A percentile compares a stretch with the other conserved stretches of the same genome.
Conservation (phyloP, 2,888 invertebrate genomes). For the Catocala nupta region DNA sequence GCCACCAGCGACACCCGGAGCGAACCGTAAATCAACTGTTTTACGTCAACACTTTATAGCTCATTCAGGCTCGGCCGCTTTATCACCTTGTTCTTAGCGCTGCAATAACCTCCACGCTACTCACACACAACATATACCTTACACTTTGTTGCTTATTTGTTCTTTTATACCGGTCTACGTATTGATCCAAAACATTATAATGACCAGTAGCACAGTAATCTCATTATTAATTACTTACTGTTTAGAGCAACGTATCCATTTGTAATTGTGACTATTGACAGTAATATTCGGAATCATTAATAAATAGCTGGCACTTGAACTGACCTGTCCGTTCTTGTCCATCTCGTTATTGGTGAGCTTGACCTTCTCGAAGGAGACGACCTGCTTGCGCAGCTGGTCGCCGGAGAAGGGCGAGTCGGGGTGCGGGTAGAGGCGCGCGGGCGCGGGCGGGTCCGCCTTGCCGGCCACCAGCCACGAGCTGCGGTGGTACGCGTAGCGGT, state of each 20-base stretch:
- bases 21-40: constrained; percentile 65
- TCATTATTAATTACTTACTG: constrained; percentile 50
- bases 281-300: too few species aligned
- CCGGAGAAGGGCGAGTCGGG: constrained; percentile 98
- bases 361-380: constrained; percentile 99
- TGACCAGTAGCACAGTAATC: constrained; percentile 36
- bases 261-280: background rate
- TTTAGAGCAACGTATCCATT: constrained; percentile 42
- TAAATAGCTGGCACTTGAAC: constrained; percentile 52
- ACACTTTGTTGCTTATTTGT: constrained; percentile 43
- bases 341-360: constrained; percentile 99
- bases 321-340: constrained; percentile 98
- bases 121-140: constrained; percentile 38
- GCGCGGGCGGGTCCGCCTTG: constrained; percentile 99
- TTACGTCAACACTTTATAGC: constrained; percentile 71
- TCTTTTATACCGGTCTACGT: constrained; percentile 31
- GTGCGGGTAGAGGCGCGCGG: constrained; percentile 97
- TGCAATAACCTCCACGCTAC: constrained; percentile 51
- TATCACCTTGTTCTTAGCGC: constrained; percentile 64
- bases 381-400: constrained; percentile 98
- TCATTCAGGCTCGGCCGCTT: constrained; percentile 64
- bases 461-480: constrained; percentile 99
- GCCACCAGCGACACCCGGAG: constrained; percentile 58
- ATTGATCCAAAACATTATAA: constrained; percentile 50
- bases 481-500: constrained; percentile 99